Percentiles rank a stretch among this genome's conserved stretches.
Evolutionary conservation across 2,888 invertebrate genomes (phyloP).

Genomic region (Apamea epomidion): DNA sequence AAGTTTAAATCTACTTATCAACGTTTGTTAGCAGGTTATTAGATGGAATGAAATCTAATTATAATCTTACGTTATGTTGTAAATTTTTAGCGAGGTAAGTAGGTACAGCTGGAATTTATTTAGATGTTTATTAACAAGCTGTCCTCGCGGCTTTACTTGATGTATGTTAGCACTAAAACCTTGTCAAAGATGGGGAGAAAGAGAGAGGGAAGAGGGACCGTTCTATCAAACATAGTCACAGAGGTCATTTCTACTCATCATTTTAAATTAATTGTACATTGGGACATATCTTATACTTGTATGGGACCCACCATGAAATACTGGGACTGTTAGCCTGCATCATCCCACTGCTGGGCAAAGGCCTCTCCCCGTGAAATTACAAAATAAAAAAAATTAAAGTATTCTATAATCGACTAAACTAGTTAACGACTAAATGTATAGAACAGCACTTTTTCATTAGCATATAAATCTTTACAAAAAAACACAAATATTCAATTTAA

Average conservation of each 20-base stretch:
- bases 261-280: too few species aligned
- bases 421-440: neutral
- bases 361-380: too few species aligned
- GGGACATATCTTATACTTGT: too few species aligned
- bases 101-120: neutral
- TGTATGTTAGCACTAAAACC: neutral
- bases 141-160: neutral
- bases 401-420: neutral
- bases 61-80: constrained; percentile 26
- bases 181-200: neutral
- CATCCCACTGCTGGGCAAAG: too few species aligned
- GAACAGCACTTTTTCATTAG: neutral
- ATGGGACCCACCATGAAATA: too few species aligned
- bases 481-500: too few species aligned
- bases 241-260: neutral
- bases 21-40: constrained; percentile 69
- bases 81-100: constrained; percentile 4
- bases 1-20: constrained; percentile 80
- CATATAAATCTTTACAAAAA: too few species aligned
- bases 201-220: neutral
- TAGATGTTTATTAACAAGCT: neutral
- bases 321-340: too few species aligned
- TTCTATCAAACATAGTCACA: neutral
- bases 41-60: constrained; percentile 61
- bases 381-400: too few species aligned